Evolutionary conservation across 2,113 vertebrate genomes (phyloP).

Genomic region (Meleagris gallopavo): DNA sequence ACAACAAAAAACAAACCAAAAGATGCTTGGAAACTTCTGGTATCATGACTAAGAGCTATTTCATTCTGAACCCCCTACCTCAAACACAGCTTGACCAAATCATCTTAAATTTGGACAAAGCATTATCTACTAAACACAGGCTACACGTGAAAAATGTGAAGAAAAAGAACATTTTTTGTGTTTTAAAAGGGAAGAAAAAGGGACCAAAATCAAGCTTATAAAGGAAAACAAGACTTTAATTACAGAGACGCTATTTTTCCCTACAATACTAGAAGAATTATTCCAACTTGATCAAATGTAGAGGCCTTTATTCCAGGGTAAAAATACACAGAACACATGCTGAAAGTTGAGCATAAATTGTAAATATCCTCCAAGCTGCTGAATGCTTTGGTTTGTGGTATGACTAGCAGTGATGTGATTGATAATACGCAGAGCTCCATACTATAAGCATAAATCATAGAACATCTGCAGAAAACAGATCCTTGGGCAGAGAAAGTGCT

Average conservation of each 20-base stretch:
- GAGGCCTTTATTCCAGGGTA: not conserved
- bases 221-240: slow-evolving; percentile 18
- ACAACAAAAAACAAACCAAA: accelerated
- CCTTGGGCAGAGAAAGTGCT: not conserved
- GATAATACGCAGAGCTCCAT: not conserved
- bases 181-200: not conserved
- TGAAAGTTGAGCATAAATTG: not conserved
- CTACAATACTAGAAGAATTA: not conserved
- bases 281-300: slow-evolving; percentile 2
- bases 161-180: not conserved
- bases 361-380: not conserved
- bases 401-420: not conserved
- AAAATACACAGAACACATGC: not conserved
- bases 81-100: slow-evolving; percentile 7
- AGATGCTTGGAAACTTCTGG: not conserved
- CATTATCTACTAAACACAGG: not conserved
- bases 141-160: not conserved
- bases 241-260: not conserved
- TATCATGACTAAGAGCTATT: not conserved
- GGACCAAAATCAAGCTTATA: slow-evolving; percentile 11
- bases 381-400: not conserved
- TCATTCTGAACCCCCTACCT: slow-evolving; percentile 10
- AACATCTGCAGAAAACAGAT: slow-evolving; percentile 22
- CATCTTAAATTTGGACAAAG: not conserved
- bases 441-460: not conserved